A percentile compares a stretch with the other conserved stretches of the same genome.
Evolutionary conservation across 2,113 vertebrate species (phyloP).

Genomic region (Psephotus haematonotus): DNA sequence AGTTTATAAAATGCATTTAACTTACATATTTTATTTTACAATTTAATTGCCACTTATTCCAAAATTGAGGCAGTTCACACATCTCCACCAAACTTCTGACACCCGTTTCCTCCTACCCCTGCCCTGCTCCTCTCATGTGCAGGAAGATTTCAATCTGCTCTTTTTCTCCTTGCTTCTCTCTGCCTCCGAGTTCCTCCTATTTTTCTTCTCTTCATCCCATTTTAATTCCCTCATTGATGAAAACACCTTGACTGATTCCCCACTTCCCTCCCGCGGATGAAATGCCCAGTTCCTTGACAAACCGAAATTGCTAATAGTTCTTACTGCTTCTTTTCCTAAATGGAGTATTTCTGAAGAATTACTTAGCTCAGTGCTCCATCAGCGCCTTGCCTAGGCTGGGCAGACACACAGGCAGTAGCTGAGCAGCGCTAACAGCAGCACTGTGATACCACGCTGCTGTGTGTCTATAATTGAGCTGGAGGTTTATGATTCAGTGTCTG

Average conservation of each 20-base stretch:
- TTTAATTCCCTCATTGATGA: slow-evolving; percentile 9
- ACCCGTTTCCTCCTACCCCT: background rate
- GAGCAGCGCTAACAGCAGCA: background rate
- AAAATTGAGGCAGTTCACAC: background rate
- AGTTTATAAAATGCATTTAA: background rate
- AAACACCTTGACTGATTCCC: background rate
- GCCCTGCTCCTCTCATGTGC: background rate
- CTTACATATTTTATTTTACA: background rate
- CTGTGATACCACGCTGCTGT: background rate
- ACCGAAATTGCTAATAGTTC: slow-evolving; percentile 4
- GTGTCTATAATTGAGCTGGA: slow-evolving; percentile 29
- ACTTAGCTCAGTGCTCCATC: slow-evolving; percentile 19
- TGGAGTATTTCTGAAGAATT: slow-evolving; percentile 29
- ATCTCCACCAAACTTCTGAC: background rate
- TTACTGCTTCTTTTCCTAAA: slow-evolving; percentile 8
- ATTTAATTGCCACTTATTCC: background rate
- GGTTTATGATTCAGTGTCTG: slow-evolving; percentile 37
- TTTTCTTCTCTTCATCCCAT: background rate
- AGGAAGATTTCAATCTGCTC: background rate
- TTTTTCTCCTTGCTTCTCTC: background rate
- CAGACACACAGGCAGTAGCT: background rate
- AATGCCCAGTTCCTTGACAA: slow-evolving; percentile 17
- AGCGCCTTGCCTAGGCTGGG: background rate
- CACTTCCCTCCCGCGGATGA: background rate
- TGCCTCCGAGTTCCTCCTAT: background rate